A percentile compares a stretch with the other conserved stretches of the same genome.
These are phyloP conservation scores for Trematomus bernacchii DNA, from an alignment of 2,797 vertebrate genomes.

Conservation along the genomic window DNA sequence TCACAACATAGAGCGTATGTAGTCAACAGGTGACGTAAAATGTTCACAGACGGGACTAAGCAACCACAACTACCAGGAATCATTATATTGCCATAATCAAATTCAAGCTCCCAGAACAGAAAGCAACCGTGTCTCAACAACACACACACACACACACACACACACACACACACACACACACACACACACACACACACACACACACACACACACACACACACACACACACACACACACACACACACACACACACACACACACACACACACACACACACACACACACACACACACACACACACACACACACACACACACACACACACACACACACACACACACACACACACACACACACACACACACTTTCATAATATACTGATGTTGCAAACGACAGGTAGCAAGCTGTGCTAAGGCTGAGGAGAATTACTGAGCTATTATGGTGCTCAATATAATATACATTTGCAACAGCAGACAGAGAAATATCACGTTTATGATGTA, in stretches of 20 bases:
- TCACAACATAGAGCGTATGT: neutral
- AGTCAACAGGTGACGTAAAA: neutral
- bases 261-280: no score
- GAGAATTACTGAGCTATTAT: slow-evolving; percentile 6
- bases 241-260: no score
- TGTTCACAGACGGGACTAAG: neutral
- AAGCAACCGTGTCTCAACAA: slow-evolving; percentile 1
- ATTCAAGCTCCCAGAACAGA: neutral
- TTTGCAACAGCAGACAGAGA: slow-evolving; percentile 19
- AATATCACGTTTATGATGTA: slow-evolving; percentile 14
- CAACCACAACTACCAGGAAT: neutral
- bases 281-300: no score
- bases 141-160: neutral
- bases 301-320: no score
- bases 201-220: no score
- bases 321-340: no score
- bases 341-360: no score
- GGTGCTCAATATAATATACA: slow-evolving; percentile 14
- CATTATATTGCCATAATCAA: neutral
- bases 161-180: no score
- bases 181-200: no score
- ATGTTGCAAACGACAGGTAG: slow-evolving; percentile 34
- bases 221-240: no score
- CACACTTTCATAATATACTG: slow-evolving; percentile 31
- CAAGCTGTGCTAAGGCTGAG: neutral